Evolutionary conservation across 2,113 vertebrate genomes (phyloP).

Genomic region (Engraulis encrasicolus): DNA sequence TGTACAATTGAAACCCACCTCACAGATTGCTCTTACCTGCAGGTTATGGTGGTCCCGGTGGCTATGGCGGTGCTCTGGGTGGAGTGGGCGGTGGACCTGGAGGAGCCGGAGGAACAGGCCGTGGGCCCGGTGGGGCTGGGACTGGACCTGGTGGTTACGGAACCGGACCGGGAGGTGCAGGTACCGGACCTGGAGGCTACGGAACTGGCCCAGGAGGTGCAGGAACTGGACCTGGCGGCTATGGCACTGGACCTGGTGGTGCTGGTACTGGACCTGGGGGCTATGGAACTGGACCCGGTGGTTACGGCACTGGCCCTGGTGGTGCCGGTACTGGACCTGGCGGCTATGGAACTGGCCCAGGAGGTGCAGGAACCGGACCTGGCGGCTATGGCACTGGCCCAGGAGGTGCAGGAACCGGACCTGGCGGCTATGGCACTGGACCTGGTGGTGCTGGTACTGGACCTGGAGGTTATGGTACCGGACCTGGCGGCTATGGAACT

Average conservation of each 20-base stretch:
- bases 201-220: background rate
- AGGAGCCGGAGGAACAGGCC: background rate
- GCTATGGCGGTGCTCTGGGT: constrained; percentile 38
- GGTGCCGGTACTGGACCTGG: constrained; percentile 34
- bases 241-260: constrained; percentile 45
- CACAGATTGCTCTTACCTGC: background rate
- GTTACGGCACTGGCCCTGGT: constrained; percentile 14
- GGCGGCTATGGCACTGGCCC: constrained; percentile 46
- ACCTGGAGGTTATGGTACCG: constrained; percentile 48
- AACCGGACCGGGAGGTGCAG: constrained; percentile 22
- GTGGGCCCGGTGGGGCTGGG: constrained; percentile 43
- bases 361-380: constrained; percentile 36
- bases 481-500: constrained; percentile 56
- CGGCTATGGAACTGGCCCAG: constrained; percentile 34
- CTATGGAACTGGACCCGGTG: constrained; percentile 46
- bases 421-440: constrained; percentile 57
- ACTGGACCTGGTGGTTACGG: constrained; percentile 38
- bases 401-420: constrained; percentile 47
- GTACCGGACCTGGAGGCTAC: background rate
- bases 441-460: constrained; percentile 59
- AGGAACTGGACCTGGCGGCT: constrained; percentile 34
- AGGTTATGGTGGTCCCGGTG: constrained; percentile 13
- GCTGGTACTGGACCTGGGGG: constrained; percentile 47
- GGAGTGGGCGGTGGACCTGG: constrained; percentile 23
- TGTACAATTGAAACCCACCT: background rate